A percentile compares a stretch with the other conserved stretches of the same genome.
These are phyloP conservation scores for Patella vulgata DNA, from an alignment of 1,140 invertebrate genomes.

Conservation along the genomic window DNA sequence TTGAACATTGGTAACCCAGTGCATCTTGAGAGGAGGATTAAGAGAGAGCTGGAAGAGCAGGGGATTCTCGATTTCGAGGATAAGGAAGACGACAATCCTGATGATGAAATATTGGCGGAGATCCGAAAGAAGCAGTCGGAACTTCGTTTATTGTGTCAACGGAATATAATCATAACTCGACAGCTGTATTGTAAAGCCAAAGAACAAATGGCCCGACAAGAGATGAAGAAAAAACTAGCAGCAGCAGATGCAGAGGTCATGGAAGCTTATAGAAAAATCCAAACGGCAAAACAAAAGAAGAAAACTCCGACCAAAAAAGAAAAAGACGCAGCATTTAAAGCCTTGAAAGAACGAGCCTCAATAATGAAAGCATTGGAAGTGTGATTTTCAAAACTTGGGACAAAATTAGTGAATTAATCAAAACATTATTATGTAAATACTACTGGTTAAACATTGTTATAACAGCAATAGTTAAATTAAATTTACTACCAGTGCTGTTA, in stretches of 20 bases:
- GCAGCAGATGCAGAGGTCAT: constrained; percentile 77
- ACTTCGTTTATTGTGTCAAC: constrained; percentile 75
- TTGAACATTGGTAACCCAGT: constrained; percentile 66
- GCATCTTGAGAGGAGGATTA: constrained; percentile 79
- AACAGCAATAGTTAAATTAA: too few relatives aligned
- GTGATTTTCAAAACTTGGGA: too few relatives aligned
- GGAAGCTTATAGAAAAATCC: constrained; percentile 82
- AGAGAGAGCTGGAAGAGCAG: constrained; percentile 87
- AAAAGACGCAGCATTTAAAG: constrained; percentile 80
- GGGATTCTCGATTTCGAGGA: constrained; percentile 70
- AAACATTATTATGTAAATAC: too few relatives aligned
- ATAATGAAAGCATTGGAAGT: constrained; percentile 71
- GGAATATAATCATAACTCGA: constrained; percentile 77
- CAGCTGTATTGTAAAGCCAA: constrained; percentile 66
- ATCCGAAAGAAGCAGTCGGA: constrained; percentile 85
- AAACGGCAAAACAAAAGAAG: constrained; percentile 81
- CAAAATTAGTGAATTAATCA: too few relatives aligned
- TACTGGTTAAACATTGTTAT: too few relatives aligned
- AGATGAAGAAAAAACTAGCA: constrained; percentile 76
- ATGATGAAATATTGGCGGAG: constrained; percentile 87
- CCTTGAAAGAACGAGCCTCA: constrained; percentile 73
- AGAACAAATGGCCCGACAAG: constrained; percentile 70
- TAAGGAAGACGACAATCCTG: constrained; percentile 68
- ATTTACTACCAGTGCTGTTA: too few relatives aligned
- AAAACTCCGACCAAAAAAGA: constrained; percentile 82